Evolutionary conservation across 2,113 vertebrate genomes (phyloP).

Genomic region (Erpornis zantholeuca): DNA sequence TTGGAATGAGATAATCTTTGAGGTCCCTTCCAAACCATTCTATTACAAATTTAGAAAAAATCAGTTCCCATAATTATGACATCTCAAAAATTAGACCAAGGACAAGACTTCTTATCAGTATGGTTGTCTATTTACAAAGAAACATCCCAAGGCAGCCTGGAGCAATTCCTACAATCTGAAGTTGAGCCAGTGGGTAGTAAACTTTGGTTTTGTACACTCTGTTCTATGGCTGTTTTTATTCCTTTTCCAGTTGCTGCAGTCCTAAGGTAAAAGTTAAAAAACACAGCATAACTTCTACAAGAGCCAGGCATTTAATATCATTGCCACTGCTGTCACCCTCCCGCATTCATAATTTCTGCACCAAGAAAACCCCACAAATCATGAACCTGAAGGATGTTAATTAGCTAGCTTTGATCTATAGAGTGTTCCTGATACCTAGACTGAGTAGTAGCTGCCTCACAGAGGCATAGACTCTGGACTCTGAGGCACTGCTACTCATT

Average conservation of each 20-base stretch:
- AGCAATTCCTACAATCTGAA: neutral
- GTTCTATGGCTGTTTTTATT: neutral
- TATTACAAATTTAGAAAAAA: neutral
- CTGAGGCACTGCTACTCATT: neutral
- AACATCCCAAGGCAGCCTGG: neutral
- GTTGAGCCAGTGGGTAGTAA: rapidly evolving
- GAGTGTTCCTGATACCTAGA: neutral
- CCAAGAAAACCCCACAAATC: neutral
- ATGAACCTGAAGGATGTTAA: neutral
- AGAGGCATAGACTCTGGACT: rapidly evolving
- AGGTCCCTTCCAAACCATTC: neutral
- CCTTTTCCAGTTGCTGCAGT: neutral
- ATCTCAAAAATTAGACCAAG: neutral
- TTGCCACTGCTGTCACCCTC: neutral
- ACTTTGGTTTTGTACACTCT: neutral
- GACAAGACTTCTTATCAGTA: neutral
- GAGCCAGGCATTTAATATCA: neutral
- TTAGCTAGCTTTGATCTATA: neutral
- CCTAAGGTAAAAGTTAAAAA: neutral
- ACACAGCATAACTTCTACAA: neutral
- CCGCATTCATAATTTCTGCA: neutral
- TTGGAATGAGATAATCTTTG: neutral
- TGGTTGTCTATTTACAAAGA: neutral
- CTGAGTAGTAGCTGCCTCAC: neutral
- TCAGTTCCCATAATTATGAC: neutral